Percentiles rank a stretch among this genome's conserved stretches.
These are phyloP conservation scores for Corythaeola cristata DNA, from an alignment of 2,113 vertebrate species.

Conservation along the genomic window DNA sequence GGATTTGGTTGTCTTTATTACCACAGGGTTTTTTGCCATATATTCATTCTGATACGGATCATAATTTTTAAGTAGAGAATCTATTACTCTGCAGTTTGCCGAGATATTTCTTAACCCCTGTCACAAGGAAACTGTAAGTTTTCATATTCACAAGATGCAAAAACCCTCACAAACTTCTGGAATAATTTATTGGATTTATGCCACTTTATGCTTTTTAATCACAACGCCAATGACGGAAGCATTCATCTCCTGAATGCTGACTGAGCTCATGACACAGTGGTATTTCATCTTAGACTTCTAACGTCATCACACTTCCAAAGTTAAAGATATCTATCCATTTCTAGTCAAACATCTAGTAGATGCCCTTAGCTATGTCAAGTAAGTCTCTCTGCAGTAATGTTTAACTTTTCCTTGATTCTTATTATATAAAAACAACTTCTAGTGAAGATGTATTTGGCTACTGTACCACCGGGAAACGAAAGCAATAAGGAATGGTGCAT, in stretches of 20 bases:
- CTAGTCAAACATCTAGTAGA: not conserved
- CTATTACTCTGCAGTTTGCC: not conserved
- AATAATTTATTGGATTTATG: not conserved
- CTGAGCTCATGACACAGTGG: not conserved
- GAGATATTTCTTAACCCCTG: constrained; percentile 6
- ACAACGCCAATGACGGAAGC: rapidly evolving
- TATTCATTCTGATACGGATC: not conserved
- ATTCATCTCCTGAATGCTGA: not conserved
- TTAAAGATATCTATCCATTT: not conserved
- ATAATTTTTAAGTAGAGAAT: not conserved
- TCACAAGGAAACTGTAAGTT: not conserved
- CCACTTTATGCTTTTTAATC: constrained; percentile 31
- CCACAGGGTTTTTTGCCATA: rapidly evolving
- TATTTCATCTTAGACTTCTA: not conserved
- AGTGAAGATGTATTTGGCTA: constrained; percentile 12
- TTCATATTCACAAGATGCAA: not conserved
- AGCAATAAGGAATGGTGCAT: constrained; percentile 1
- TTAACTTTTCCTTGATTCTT: not conserved
- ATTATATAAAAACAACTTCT: not conserved
- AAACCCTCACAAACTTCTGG: not conserved
- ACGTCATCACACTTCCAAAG: not conserved
- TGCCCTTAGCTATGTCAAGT: not conserved
- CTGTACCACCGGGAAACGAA: not conserved
- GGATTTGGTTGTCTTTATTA: not conserved
- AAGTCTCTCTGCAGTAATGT: not conserved